A percentile compares a stretch with the other conserved stretches of the same genome.
Evolutionary conservation across 1,140 invertebrate genomes (phyloP).

Genomic region (Trichonephila clavata): DNA sequence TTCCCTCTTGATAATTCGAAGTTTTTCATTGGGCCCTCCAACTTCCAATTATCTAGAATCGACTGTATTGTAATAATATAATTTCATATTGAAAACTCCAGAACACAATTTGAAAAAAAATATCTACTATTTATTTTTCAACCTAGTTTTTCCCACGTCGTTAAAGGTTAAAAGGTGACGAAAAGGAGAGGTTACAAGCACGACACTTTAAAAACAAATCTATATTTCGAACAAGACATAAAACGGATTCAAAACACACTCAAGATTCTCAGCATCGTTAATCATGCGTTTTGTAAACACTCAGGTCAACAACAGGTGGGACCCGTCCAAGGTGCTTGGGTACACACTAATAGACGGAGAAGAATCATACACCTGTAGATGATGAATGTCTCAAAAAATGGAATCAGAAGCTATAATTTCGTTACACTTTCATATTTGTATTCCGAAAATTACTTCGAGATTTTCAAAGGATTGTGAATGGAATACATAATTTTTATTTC

Average conservation of each 20-base stretch:
- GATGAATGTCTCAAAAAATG: background rate
- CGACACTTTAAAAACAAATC: background rate
- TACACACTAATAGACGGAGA: background rate
- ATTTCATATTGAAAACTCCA: no score
- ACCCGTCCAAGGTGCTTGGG: background rate
- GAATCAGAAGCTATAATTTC: background rate
- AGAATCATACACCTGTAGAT: background rate
- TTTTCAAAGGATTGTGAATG: background rate
- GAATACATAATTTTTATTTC: background rate
- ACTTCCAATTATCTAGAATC: no score
- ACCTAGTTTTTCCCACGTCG: no score
- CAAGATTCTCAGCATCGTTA: background rate
- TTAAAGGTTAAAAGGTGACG: no score
- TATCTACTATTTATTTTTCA: no score
- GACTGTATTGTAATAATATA: no score
- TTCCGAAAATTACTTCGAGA: background rate
- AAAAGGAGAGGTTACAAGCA: no score
- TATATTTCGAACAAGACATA: background rate
- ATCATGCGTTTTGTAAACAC: background rate
- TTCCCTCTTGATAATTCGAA: no score
- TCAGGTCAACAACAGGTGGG: background rate
- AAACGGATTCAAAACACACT: background rate
- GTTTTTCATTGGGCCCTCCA: no score
- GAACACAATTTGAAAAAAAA: no score
- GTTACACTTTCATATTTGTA: background rate